These are phyloP conservation scores for Troides aeacus DNA, from an alignment of 2,888 invertebrate species.

Conservation along the genomic window DNA sequence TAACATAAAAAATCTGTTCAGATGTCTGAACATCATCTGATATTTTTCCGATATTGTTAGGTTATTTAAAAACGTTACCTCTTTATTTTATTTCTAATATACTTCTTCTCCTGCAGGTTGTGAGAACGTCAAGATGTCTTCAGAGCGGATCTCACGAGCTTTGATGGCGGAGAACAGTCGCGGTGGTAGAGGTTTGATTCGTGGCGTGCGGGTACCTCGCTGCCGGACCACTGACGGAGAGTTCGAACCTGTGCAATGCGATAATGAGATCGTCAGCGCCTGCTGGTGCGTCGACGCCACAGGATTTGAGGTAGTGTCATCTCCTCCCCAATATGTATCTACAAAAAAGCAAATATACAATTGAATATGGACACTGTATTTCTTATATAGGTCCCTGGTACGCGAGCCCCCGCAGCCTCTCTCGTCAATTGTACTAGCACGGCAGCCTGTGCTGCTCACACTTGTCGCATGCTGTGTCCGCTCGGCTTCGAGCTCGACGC, in stretches of 20 bases:
- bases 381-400: conserved; percentile 81
- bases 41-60: too few relatives aligned
- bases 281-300: conserved; percentile 93
- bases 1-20: too few relatives aligned
- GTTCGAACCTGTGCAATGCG: conserved; percentile 89
- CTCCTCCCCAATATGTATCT: background rate
- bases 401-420: conserved; percentile 82
- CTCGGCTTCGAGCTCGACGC: conserved; percentile 87
- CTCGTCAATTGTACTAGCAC: conserved; percentile 85
- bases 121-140: conserved; percentile 67
- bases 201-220: conserved; percentile 83
- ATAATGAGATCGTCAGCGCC: conserved; percentile 84
- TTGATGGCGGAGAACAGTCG: conserved; percentile 77
- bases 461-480: conserved; percentile 92
- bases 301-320: conserved; percentile 82
- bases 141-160: conserved; percentile 70
- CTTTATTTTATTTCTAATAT: too few relatives aligned
- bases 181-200: conserved; percentile 82
- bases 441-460: conserved; percentile 87
- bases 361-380: background rate
- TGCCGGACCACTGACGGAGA: conserved; percentile 86
- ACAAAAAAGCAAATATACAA: background rate
- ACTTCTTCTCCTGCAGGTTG: conserved; percentile 49
- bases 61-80: too few relatives aligned
- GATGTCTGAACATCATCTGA: too few relatives aligned